A percentile compares a stretch with the other conserved stretches of the same genome.
These are phyloP conservation scores for Sipha maydis DNA, from an alignment of 2,888 invertebrate genomes.

Conservation along the genomic window DNA sequence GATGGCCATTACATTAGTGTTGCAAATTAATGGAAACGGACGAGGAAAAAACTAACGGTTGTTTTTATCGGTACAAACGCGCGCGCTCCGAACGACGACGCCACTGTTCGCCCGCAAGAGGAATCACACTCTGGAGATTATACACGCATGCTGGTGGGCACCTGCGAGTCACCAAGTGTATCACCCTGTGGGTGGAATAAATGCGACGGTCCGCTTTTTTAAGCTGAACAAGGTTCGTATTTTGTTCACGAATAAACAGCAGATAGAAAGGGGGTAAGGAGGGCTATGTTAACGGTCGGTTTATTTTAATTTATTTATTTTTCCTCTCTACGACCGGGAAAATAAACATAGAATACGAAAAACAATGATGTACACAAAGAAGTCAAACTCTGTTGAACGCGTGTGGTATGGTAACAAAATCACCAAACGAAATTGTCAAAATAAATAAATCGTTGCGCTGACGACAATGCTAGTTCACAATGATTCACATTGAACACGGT, in stretches of 20 bases:
- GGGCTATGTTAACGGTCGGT: background rate
- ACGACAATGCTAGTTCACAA: too few relatives aligned
- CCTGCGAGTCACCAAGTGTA: slow-evolving; percentile 1
- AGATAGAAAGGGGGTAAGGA: background rate
- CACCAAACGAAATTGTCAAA: too few relatives aligned
- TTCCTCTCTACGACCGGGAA: background rate
- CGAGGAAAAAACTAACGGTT: background rate
- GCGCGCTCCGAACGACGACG: background rate
- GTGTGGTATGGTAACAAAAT: background rate
- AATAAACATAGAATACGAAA: background rate
- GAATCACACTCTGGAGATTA: slow-evolving; percentile 52
- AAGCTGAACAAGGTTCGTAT: slow-evolving; percentile 9
- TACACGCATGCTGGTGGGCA: slow-evolving; percentile 43
- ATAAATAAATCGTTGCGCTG: too few relatives aligned
- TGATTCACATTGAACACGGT: too few relatives aligned
- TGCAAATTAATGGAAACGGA: background rate
- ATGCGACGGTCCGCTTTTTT: background rate
- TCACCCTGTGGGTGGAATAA: background rate
- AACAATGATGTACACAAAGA: background rate
- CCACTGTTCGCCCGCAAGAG: slow-evolving; percentile 51
- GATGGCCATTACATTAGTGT: background rate
- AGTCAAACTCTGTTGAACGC: background rate
- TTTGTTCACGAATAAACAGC: background rate
- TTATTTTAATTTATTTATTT: background rate
- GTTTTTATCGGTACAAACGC: background rate